Evolutionary conservation across 2,888 invertebrate species (phyloP), one percentile per base, ranked within the genome.

Genomic region (Polymixis lichenea): DNA sequence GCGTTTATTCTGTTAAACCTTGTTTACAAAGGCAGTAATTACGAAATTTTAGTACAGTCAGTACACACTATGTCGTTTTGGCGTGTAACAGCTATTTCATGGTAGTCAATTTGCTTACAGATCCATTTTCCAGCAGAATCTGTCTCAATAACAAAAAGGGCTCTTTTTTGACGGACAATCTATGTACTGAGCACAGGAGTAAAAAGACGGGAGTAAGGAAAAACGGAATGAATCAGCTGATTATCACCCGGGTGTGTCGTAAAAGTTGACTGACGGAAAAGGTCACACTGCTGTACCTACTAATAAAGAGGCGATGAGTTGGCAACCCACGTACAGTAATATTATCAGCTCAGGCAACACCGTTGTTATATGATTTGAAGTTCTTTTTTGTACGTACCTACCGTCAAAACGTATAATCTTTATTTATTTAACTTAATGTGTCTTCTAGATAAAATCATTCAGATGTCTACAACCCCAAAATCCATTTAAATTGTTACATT

Each of bases 251-350:
- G 66, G 75, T 49, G 49, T 65, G 75, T 82, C 82, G 84, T 82
- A 84, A 82, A 82, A 80, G 75, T 84, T 82, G 82, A 82, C 85
- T 84, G 82, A 82, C 56, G 81, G 74, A 56, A 80, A 82, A 68
- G 82, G 82, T 82, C 84, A 75, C 79, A 80, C 74, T 71, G 84
- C 49, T 78, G 55, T 80, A 17, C 76, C 76, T 55, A 55, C 75
- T 84, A 82, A 84, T 82, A 82, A 82, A 84, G 81, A 75, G 56
- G 55, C 70, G 80, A 84, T 75, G 82, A 81, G 68, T 83, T 83
- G 78, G 83, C 83, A 80, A 67, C 70, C 72, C 65, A 81, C 80
- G 72, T 78, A 19, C 25, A 32, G 68, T n/a, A 72, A 65, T 71
- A 67, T 80, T 80, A 60, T 83, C 68, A 69, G 79, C 68, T 69